Conservation (phyloP, 2,797 vertebrate genomes). For the Melopsittacus undulatus region DNA sequence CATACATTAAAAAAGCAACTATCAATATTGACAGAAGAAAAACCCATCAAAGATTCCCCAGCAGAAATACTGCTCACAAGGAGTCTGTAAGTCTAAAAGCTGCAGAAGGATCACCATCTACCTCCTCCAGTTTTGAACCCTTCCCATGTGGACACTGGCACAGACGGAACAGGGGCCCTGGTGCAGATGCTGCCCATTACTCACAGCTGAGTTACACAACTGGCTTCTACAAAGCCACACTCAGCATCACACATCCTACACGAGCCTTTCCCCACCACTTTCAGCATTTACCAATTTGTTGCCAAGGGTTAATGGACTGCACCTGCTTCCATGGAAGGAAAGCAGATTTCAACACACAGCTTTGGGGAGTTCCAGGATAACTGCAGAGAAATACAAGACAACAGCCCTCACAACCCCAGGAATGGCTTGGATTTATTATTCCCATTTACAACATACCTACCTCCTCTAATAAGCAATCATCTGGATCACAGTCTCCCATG, state of each 20-base stretch:
- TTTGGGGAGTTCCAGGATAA: neutral
- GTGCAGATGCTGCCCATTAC: neutral
- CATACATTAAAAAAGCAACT: neutral
- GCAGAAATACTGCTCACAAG: neutral
- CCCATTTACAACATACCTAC: constrained; percentile 71
- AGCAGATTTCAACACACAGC: neutral
- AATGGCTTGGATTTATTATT: neutral
- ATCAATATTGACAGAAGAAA: neutral
- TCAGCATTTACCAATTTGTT: neutral
- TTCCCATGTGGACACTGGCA: neutral
- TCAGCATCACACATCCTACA: accelerated
- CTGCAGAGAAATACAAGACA: neutral
- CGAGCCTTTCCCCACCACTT: neutral
- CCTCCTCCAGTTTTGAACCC: neutral
- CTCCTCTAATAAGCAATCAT: constrained; percentile 89
- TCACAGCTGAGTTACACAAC: neutral
- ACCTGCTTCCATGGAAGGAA: neutral
- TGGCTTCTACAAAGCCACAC: neutral
- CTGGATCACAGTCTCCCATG: constrained; percentile 91
- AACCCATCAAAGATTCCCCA: neutral
- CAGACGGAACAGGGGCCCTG: neutral
- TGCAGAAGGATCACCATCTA: neutral
- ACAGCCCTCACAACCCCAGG: neutral
- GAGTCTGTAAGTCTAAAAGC: neutral
- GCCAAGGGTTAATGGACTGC: neutral